Base-by-base conservation (phyloP, 1,140 invertebrate species). In the Hesperophylax magnus region DNA sequence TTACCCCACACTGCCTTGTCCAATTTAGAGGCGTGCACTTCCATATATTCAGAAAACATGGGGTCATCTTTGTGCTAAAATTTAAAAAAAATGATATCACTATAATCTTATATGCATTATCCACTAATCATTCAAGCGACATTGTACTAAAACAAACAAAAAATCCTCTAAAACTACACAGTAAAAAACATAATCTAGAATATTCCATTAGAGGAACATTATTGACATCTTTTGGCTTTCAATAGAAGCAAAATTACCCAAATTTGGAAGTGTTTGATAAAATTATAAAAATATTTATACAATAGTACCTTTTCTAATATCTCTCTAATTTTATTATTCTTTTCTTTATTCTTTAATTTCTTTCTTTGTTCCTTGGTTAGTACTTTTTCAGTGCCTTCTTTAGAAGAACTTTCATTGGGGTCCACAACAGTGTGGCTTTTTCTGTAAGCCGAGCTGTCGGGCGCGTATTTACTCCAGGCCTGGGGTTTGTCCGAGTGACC, bases 401-500 rank as follows among this genome's bases (percentile, higher is more conserved):
- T 79, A 74, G 80, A 77, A 18, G 76, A 20, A 17, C 78, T 39
- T 82, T 86, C 22, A 83, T 84, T 56, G 39, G 86, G 74, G 5
- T 85, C 81, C 39, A 85, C 82, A 34, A 81, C 78, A 60, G 82
- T 72, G 85, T 93, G 87, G 58, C 87, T 81, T 87, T 93, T 92
- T 85, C 93, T 92, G 85, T 91, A 91, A 18, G 91, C 90, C 81
- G 91, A 91, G 87, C 93, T 95, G 81, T 96, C 95, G 18, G 91
- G 83, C 7, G 95, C 92, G 90, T 96, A 94, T 91, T 96, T 96
- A 87, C 96, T 98, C 96, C 96, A 98, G 1, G 96, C 92, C 89
- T 95, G 93, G n/a, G 96, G 95, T 89, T 98, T 98, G 56, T 92
- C 93, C 22, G 91, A 87, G 90, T 97, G 95, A 14, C 96, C 95